Percentiles rank a stretch among this genome's conserved stretches.
Evolutionary conservation across 2,797 vertebrate genomes (phyloP).

Genomic region (Pithecia hirsuta): DNA sequence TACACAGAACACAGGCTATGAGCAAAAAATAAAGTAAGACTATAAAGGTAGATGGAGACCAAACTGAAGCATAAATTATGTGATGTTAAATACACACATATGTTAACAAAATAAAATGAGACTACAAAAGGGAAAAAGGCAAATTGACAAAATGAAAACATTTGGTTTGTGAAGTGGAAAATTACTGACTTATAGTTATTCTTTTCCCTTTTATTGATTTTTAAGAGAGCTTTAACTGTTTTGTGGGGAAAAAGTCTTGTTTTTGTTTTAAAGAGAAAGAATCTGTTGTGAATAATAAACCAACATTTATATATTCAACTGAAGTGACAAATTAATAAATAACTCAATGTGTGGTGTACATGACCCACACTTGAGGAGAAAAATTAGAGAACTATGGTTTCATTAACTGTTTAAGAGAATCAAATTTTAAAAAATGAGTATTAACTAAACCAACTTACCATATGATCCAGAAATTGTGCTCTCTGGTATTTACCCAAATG

Average conservation of each 20-base stretch:
- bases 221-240: not conserved
- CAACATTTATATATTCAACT: not conserved
- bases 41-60: not conserved
- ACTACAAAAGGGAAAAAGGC: not conserved
- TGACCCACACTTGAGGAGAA: not conserved
- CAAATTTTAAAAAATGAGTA: not conserved
- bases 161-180: not conserved
- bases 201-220: not conserved
- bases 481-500: not conserved
- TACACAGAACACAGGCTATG: not conserved
- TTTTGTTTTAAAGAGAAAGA: not conserved
- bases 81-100: not conserved
- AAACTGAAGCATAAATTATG: not conserved
- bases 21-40: not conserved
- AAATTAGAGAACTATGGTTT: not conserved
- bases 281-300: not conserved
- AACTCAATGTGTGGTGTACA: not conserved
- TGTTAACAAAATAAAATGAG: not conserved
- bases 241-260: not conserved
- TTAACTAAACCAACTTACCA: not conserved
- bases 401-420: not conserved
- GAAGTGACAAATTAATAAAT: not conserved
- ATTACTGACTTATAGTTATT: not conserved
- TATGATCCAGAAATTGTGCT: not conserved
- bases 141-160: not conserved